Percentiles rank a stretch among this genome's conserved stretches.
Evolutionary conservation across 2,797 vertebrate species (phyloP).

Genomic region (Threskiornis aethiopicus): DNA sequence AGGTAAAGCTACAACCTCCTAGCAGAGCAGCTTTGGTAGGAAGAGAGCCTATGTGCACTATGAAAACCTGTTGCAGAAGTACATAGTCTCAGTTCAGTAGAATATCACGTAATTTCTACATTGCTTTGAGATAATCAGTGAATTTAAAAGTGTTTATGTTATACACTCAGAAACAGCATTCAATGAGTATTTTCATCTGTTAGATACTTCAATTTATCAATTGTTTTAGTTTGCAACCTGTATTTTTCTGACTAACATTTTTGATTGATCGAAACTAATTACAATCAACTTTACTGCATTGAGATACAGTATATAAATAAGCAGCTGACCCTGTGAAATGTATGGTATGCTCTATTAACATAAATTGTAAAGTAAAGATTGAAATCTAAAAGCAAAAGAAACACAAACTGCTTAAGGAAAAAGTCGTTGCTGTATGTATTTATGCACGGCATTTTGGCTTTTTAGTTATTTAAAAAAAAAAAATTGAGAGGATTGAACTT

Average conservation of each 20-base stretch:
- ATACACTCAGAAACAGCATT: not conserved
- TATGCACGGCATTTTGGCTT: not conserved
- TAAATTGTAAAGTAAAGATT: not conserved
- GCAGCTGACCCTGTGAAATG: not conserved
- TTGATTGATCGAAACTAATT: not conserved
- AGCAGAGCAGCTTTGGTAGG: not conserved
- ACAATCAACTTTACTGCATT: not conserved
- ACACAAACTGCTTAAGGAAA: not conserved
- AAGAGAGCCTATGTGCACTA: fast-evolving
- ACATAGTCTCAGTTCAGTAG: not conserved
- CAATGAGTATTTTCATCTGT: not conserved
- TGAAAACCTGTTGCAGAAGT: not conserved
- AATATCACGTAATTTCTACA: not conserved
- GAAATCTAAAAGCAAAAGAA: not conserved
- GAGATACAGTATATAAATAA: not conserved
- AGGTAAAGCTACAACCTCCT: not conserved
- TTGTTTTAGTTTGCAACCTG: not conserved
- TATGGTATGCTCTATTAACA: not conserved
- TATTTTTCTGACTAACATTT: not conserved
- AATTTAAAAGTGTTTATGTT: not conserved
- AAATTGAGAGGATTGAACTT: not conserved
- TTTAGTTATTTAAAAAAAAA: not conserved
- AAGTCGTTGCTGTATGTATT: not conserved
- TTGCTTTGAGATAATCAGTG: not conserved
- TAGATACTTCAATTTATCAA: not conserved